Base-by-base conservation (phyloP, 1,140 invertebrate species). In the Drosophila chauvacae region DNA sequence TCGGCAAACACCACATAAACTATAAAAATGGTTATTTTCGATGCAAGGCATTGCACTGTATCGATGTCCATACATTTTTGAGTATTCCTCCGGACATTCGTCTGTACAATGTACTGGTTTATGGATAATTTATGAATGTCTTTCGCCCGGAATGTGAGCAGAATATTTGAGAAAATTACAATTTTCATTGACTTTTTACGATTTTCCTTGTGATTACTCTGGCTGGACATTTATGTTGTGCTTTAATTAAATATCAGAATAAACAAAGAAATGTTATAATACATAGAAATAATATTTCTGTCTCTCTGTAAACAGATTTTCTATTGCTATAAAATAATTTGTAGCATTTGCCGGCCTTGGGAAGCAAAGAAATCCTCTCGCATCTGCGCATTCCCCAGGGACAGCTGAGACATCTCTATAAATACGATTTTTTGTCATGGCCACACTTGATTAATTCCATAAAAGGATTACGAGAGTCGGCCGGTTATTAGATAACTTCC, bases 41-140 rank as follows among this genome's bases (percentile, higher is more conserved):
- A 74, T 70, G 44, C 69, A 41, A 72, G 65, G 53, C 69, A 72
- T 23, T 85, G 77, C 77, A 85, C 82, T 69, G 81, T 66, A 86
- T 87, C 75, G 70, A 85, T 81, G 85, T 78, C 81, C 81, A 90
- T 84, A 81, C 73, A 79, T 84, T 80, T 80, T 75, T 47, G 78
- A 44, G 58, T 70, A 60, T 65, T 62, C 45, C 48, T 66, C 44
- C 42, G 26, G 41, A 30, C 53, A 50, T 48, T 65, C 45, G 78
- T 13, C 13, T 10, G 14, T 16, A 48, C 45, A 48, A 3, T 51
- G 50, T 53, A 70, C 66, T 81, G 66, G 64, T 71, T 90, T 80
- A 90, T 85, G 86, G 78, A 80, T 85, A 90, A 90, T 90, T 90
- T 90, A 90, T 90, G 85, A 90, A 90, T 85, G 86, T 61, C 85